Evolutionary conservation across 1,140 invertebrate genomes (phyloP).

Genomic region (Tetragnatha versicolor): DNA sequence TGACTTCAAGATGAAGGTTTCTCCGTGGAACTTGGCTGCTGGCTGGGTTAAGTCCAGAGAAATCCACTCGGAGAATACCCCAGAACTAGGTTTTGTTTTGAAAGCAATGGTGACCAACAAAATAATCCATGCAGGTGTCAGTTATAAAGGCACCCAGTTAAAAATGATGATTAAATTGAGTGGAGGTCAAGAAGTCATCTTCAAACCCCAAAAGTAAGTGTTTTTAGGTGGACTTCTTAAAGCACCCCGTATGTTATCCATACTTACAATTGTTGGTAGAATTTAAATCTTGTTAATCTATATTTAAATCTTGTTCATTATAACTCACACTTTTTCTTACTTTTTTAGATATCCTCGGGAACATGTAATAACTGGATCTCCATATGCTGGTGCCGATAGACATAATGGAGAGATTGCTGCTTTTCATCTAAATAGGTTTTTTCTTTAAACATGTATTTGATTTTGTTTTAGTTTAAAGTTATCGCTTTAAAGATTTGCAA

Average conservation of each 20-base stretch:
- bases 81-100: slow-evolving; percentile 74
- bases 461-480: background rate
- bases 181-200: slow-evolving; percentile 80
- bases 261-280: background rate
- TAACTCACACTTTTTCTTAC: background rate
- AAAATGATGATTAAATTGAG: slow-evolving; percentile 82
- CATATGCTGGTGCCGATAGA: slow-evolving; percentile 88
- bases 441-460: background rate
- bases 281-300: background rate
- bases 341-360: slow-evolving; percentile 73
- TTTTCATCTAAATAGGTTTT: slow-evolving; percentile 80
- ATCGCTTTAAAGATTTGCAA: background rate
- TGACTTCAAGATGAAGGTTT: slow-evolving; percentile 49
- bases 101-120: slow-evolving; percentile 73
- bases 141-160: slow-evolving; percentile 83
- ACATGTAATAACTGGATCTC: slow-evolving; percentile 77
- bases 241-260: background rate
- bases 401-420: slow-evolving; percentile 94
- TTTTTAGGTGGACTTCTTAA: background rate
- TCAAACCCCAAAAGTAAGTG: slow-evolving; percentile 84
- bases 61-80: slow-evolving; percentile 69
- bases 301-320: background rate
- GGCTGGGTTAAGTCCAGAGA: slow-evolving; percentile 74
- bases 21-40: slow-evolving; percentile 54
- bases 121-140: slow-evolving; percentile 78